These are phyloP conservation scores for Scaptodrosophila latifasciaeformis DNA, from an alignment of 2,888 invertebrate genomes.

Conservation along the genomic window DNA sequence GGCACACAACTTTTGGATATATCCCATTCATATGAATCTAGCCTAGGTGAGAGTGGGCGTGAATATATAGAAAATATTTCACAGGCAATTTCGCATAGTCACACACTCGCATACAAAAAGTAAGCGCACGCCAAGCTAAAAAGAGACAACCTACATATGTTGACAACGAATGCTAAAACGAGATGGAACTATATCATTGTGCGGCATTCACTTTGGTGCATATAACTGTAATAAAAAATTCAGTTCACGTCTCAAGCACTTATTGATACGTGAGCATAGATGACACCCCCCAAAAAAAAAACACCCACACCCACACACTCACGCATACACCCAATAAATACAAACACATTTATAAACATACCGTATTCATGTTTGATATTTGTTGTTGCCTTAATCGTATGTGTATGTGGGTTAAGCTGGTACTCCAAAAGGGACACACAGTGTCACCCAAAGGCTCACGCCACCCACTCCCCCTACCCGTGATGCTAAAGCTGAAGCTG, in stretches of 20 bases:
- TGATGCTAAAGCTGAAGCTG: no score
- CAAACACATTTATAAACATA: conserved; percentile 34
- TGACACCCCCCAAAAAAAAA: conserved; percentile 49
- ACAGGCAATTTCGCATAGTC: conserved; percentile 59
- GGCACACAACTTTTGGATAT: no score
- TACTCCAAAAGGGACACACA: no score
- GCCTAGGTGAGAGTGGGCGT: conserved; percentile 14
- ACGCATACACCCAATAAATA: neutral
- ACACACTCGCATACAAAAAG: conserved; percentile 13
- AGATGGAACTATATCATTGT: conserved; percentile 7
- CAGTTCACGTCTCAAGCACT: conserved; percentile 64
- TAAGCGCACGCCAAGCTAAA: no score
- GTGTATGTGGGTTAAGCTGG: neutral
- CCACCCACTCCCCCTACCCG: no score
- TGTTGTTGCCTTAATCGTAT: no score
- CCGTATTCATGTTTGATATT: conserved; percentile 57
- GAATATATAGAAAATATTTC: conserved; percentile 52
- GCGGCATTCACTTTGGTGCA: conserved; percentile 56
- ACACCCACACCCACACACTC: conserved; percentile 23
- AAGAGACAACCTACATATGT: no score
- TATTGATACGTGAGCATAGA: conserved; percentile 67
- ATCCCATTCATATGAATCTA: no score
- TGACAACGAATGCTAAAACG: no score
- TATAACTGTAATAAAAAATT: conserved; percentile 59
- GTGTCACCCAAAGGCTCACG: no score